Conservation (phyloP, 2,113 vertebrate species). For the Martes martes region DNA sequence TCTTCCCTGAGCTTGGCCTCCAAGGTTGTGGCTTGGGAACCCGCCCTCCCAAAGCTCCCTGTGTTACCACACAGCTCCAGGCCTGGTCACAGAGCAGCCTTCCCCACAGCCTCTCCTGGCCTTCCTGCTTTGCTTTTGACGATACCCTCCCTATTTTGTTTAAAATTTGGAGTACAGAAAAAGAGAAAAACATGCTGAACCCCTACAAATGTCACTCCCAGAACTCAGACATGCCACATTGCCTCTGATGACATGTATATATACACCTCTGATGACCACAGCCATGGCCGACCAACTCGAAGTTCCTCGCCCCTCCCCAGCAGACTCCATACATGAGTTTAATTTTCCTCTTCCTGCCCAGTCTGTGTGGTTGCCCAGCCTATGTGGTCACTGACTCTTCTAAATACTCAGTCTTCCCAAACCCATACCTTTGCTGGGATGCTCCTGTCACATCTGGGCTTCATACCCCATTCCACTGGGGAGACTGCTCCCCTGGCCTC, state of each 20-base stretch:
- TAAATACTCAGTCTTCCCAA: neutral
- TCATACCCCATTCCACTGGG: neutral
- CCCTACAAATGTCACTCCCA: neutral
- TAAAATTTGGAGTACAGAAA: slow-evolving; percentile 2
- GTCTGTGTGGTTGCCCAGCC: neutral
- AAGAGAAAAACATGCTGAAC: neutral
- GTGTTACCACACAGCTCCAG: neutral
- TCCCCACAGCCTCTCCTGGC: neutral
- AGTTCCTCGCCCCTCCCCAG: neutral
- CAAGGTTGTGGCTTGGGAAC: neutral
- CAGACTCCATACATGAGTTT: neutral
- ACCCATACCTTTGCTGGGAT: neutral
- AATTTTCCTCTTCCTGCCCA: neutral
- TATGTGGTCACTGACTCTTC: neutral
- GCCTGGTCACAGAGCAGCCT: neutral
- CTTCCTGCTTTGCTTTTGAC: neutral
- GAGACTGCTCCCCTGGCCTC: neutral
- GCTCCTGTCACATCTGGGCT: neutral
- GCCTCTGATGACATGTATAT: neutral
- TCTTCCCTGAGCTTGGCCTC: neutral
- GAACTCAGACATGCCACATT: neutral
- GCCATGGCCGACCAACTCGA: neutral
- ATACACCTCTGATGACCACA: neutral
- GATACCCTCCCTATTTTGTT: neutral
- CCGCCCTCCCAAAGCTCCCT: neutral